These are phyloP conservation scores for Pseudopleuronectes americanus DNA, from an alignment of 2,797 vertebrate genomes.

Conservation along the genomic window DNA sequence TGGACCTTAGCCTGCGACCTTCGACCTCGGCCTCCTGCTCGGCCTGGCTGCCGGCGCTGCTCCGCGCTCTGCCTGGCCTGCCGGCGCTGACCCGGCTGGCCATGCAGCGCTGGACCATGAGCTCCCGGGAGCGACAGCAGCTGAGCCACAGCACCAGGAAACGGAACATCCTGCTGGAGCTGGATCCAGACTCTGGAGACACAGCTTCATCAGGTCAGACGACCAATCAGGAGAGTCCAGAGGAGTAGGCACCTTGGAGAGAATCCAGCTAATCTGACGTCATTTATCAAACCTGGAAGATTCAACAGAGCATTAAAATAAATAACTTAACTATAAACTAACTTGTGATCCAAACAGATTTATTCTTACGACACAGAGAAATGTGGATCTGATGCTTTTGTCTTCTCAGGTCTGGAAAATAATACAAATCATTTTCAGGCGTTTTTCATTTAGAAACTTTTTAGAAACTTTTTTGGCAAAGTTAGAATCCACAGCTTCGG, in stretches of 20 bases:
- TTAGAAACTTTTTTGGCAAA: no score
- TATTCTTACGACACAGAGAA: no score
- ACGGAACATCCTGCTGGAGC: constrained; percentile 82
- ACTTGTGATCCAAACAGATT: no score
- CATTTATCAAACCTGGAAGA: not conserved
- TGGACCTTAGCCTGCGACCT: constrained; percentile 89
- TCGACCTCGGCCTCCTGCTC: constrained; percentile 66
- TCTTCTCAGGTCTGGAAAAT: no score
- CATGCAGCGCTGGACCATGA: constrained; percentile 84
- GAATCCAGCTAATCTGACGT: not conserved
- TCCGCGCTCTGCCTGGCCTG: constrained; percentile 79
- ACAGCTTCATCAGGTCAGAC: not conserved
- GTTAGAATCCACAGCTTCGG: no score
- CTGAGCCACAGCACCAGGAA: constrained; percentile 76
- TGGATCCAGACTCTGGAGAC: constrained; percentile 42
- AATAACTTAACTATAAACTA: no score
- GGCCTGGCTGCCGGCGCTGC: constrained; percentile 84
- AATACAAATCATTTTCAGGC: no score
- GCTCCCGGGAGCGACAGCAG: constrained; percentile 67
- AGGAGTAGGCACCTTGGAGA: constrained; percentile 44
- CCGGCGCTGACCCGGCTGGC: constrained; percentile 81
- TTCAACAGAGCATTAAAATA: not conserved
- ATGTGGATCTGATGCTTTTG: no score
- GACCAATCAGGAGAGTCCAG: constrained; percentile 41
- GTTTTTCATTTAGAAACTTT: no score